These are phyloP conservation scores for Drosophila melanica DNA, from an alignment of 1,140 invertebrate species.

Conservation along the genomic window DNA sequence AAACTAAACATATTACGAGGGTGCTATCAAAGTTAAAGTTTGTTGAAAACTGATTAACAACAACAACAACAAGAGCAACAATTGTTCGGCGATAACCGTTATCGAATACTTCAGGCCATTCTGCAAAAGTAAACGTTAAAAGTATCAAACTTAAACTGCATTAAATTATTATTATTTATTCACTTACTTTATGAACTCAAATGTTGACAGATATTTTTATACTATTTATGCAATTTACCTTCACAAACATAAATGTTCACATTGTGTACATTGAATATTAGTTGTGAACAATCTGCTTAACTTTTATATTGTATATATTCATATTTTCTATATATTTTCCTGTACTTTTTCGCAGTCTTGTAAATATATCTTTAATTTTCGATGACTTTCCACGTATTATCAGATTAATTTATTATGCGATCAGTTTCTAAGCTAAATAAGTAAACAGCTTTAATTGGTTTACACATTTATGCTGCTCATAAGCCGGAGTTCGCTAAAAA, in stretches of 20 bases:
- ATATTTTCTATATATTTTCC: no score
- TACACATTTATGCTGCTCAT: background rate
- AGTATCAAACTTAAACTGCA: no score
- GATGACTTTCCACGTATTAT: background rate
- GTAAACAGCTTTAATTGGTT: background rate
- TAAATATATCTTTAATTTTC: background rate
- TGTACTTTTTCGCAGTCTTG: no score
- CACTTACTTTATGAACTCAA: no score
- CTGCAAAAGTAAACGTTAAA: no score
- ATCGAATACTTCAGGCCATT: background rate
- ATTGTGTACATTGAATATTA: no score
- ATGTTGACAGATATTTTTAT: no score
- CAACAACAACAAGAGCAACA: background rate
- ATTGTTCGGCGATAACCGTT: background rate
- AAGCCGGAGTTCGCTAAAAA: background rate
- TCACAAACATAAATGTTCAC: no score
- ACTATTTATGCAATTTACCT: no score
- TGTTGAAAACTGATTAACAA: background rate
- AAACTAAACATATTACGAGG: slow-evolving; percentile 26
- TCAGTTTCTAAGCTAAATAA: background rate
- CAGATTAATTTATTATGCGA: background rate
- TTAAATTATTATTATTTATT: no score
- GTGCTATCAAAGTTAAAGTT: background rate
- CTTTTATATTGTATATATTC: no score
- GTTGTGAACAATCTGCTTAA: no score